phyloP scores from a whole-genome alignment of 1,140 invertebrate genomes.

The Uloborus diversus region DNA sequence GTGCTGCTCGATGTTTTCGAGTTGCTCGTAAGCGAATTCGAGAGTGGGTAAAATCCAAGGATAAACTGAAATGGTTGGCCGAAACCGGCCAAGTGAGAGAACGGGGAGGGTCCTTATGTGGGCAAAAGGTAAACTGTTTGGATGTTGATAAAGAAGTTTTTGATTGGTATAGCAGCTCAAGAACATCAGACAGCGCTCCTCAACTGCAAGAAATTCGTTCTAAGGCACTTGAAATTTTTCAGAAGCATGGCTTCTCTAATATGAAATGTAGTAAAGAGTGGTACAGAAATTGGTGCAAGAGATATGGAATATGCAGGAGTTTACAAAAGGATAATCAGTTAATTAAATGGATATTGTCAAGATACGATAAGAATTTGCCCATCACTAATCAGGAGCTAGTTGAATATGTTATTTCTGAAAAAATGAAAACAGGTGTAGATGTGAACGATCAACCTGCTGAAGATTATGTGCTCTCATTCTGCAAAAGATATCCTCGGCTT shows the following conservation, averaged over 20 bases:
- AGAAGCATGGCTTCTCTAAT: conserved; percentile 44
- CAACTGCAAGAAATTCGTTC: conserved; percentile 32
- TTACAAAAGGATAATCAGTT: conserved; percentile 40
- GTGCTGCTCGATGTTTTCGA: conserved; percentile 47
- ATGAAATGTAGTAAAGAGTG: conserved; percentile 52
- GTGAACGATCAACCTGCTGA: conserved; percentile 23
- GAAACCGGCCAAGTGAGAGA: conserved; percentile 45
- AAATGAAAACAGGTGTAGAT: conserved; percentile 6
- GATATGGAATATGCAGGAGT: conserved; percentile 42
- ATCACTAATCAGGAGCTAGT: conserved; percentile 44
- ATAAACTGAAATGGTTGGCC: conserved; percentile 39
- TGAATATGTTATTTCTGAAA: conserved; percentile 16
- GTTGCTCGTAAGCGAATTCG: conserved; percentile 43
- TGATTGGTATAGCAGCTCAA: conserved; percentile 35
- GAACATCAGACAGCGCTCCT: conserved; percentile 21
- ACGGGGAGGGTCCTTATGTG: conserved; percentile 12
- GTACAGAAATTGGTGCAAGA: conserved; percentile 51
- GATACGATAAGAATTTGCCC: conserved; percentile 47
- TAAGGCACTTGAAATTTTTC: conserved; percentile 50
- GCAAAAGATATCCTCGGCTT: conserved; percentile 24
- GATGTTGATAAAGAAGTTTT: conserved; percentile 53
- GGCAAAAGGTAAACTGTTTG: conserved; percentile 26
- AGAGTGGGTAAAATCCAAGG: conserved; percentile 51
- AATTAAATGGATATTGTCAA: conserved; percentile 42
- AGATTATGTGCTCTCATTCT: conserved; percentile 42